Percentiles rank a stretch among this genome's conserved stretches.
Evolutionary conservation across 2,888 invertebrate genomes (phyloP).

Genomic region (Metalampra italica): DNA sequence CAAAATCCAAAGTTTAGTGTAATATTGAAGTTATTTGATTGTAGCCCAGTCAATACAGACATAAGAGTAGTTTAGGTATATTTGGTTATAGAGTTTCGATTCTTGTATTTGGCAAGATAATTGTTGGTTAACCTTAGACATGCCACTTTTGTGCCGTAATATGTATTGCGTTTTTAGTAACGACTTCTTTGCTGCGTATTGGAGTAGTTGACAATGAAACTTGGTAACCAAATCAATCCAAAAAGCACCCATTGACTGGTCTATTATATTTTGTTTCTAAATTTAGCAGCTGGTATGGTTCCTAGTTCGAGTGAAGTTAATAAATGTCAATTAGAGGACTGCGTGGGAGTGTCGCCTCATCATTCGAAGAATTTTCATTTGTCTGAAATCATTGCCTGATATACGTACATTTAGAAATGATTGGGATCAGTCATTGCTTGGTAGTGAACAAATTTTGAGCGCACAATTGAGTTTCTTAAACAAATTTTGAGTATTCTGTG

Average conservation of each 20-base stretch:
- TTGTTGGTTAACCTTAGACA: background rate
- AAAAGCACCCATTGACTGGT: constrained; percentile 50
- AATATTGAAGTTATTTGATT: constrained; percentile 23
- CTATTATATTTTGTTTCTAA: constrained; percentile 65
- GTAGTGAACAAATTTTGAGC: constrained; percentile 55
- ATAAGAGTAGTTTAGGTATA: constrained; percentile 29
- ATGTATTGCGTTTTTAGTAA: background rate
- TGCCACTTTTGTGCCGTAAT: background rate
- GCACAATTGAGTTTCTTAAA: constrained; percentile 72
- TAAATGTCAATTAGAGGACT: constrained; percentile 78
- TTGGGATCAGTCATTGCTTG: constrained; percentile 35
- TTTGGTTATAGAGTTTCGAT: constrained; percentile 45
- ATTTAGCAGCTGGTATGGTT: constrained; percentile 79
- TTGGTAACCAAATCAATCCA: constrained; percentile 48
- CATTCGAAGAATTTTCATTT: constrained; percentile 25
- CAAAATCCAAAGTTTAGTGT: constrained; percentile 78
- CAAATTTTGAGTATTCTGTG: constrained; percentile 51
- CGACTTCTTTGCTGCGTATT: constrained; percentile 4
- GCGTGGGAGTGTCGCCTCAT: constrained; percentile 74
- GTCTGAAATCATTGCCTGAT: constrained; percentile 30
- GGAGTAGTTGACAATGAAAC: constrained; percentile 21
- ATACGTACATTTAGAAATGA: constrained; percentile 40
- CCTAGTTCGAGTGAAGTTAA: constrained; percentile 77
- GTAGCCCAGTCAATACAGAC: constrained; percentile 42
- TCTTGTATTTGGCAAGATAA: constrained; percentile 27